Percentiles rank a stretch among this genome's conserved stretches.
phyloP scores from a whole-genome alignment of 2,797 vertebrate genomes.

The Sebastes nivosus region DNA sequence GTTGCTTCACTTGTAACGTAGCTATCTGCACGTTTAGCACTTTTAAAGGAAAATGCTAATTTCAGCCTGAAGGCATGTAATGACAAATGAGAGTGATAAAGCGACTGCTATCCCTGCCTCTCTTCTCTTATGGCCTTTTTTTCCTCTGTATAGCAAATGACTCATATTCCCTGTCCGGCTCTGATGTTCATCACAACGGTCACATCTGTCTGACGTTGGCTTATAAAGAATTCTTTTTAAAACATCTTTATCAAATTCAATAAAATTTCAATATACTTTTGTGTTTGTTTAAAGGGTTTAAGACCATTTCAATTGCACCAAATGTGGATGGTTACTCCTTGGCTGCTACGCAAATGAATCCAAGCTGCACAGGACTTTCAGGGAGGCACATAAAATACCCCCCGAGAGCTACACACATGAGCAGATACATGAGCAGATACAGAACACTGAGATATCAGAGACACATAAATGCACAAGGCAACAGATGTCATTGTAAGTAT shows the following conservation, averaged over 20 bases:
- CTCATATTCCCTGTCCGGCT: neutral
- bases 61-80: constrained; percentile 37
- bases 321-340: neutral
- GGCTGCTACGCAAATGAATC: constrained; percentile 22
- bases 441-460: constrained; percentile 18
- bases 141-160: neutral
- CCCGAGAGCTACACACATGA: neutral
- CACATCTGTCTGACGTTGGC: neutral
- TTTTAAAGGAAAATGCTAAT: constrained; percentile 47
- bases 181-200: neutral
- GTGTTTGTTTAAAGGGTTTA: neutral
- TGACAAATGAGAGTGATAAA: constrained; percentile 28
- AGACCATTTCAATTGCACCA: neutral
- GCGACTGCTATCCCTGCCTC: neutral
- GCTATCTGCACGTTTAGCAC: constrained; percentile 18
- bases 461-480: constrained; percentile 34
- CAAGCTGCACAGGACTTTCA: neutral
- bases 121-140: neutral
- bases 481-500: constrained; percentile 49
- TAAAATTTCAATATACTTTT: neutral
- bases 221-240: neutral
- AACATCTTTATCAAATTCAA: neutral
- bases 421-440: constrained; percentile 6
- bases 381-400: neutral
- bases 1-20: constrained; percentile 52